Base-by-base conservation (phyloP, 2,888 invertebrate genomes). In the Aleiodes leptofemur region DNA sequence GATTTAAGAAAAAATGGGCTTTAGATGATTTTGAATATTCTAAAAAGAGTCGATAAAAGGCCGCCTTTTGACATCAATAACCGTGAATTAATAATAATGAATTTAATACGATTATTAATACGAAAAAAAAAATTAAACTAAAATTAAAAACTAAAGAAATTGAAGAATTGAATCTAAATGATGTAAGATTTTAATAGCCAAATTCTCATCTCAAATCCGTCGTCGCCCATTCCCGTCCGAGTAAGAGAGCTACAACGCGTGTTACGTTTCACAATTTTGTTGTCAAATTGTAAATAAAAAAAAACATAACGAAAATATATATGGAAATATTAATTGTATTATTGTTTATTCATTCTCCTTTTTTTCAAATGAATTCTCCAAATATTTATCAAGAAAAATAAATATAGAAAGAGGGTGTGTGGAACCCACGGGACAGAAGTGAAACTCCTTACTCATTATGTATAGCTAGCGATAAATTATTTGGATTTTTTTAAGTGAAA, bases 201-300 rank as follows among this genome's bases (percentile, higher is more conserved):
- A 81, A 79, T 81, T 82, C 80, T 77, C 50, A 68, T 76, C 81
- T 80, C 76, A 74, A 83, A 80, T 64, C 70, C 72, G 75, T 68
- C 79, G 76, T 77, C 76, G 76, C 74, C 76, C 72, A 73, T 80
- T 82, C 82, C 79, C 80, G 80, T 80, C 79, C 77, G 81, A 82
- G 80, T 64, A 77, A 82, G 81, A 83, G 82, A 53, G 79, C 84
- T 82, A 80, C 76, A 78, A 64, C 64, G 14, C 53, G 81, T 84
- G 85, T 83, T 85, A 83, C 73, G 83, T 85, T 86, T 83, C 81
- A 81, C 77, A 83, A 84, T 82, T 84, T 83, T 84, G 86, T 87
- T 87, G 84, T 86, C 82, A 86, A 85, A 86, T 84, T 87, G 87
- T 87, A 87, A 87, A 87, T 87, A 87, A 43, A 23, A 23, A 1